Base-by-base conservation (phyloP, 2,797 vertebrate genomes). In the Mormyrops boulengeri region DNA sequence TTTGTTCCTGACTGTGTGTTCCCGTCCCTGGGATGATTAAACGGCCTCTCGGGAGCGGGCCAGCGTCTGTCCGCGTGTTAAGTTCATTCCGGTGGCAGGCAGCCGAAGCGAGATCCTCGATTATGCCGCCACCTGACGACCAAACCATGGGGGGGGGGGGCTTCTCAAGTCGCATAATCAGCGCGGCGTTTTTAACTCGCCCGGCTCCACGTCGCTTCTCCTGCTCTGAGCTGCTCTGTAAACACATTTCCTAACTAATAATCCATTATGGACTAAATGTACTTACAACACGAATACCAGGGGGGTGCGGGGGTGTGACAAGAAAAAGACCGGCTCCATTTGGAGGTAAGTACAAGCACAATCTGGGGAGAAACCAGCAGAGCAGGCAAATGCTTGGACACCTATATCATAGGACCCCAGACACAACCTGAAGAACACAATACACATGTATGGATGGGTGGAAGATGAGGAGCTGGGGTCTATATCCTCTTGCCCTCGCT, bases 121-220 rank as follows among this genome's bases (percentile, higher is more conserved):
- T 26, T 85, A 85, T 22, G n/a, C 17, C 6, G 17, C 47, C 66
- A 91, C 89, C 73, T 86, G 66, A 88, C 88, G 41, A 77, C 11
- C 80, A 82, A 84, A 88, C 85, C 38, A 34, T n/a, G 19, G 26
- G 26, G 26, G n/a, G 3, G 89, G 91, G 88, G 86, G 69, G 89
- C 90, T 91, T 90, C 89, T 87, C 88, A 34, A 17, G 84, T 14
- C 84, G 90, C 84, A 89, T 91, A 90, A 91, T 92, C 91, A 90
- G 90, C 88, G 30, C 91, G 86, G 89, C 87, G 82, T 84, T 87
- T 88, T 90, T 47, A 12, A 88, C 91, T n/a, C 82, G 55, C 14
- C 66, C 30, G 52, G 87, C 53, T 69, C 88, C 49, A 88, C 88
- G 91, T 88, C 89, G 88, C n/a, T 17, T 8, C 12, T n/a, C 88